Base-by-base conservation (phyloP, 2,113 vertebrate genomes). In the Scopus umbretta region DNA sequence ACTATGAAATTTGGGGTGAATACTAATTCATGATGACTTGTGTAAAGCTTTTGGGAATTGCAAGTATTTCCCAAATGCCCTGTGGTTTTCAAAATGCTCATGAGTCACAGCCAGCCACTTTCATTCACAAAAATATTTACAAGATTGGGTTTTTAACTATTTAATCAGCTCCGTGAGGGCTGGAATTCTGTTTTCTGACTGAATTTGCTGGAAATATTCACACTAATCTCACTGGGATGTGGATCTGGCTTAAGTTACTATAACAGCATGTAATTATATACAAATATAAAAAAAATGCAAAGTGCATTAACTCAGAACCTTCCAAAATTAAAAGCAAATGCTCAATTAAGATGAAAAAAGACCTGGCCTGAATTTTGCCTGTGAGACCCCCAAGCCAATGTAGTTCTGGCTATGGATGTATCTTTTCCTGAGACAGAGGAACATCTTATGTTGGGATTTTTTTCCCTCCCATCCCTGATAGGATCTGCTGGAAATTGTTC, bases 311-410 rank as follows among this genome's bases (percentile, higher is more conserved):
- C 74, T 94, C 42, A 36, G 71, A 88, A 86, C 58, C n/a, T 67
- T 80, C 63, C 50, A 53, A 90, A 95, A 95, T 90, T 70, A 95
- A 93, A 95, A 95, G 67, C 85, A 96, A 96, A 94, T 88, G 92
- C 72, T 88, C 79, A 83, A 55, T 96, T 94, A 94, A 63, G 40
- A 73, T 74, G 88, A 82, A 95, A 95, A 92, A 93, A 86, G 53
- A 58, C 50, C 59, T 93, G 82, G 66, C n/a, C 79, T 94, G 42
- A 76, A 76, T 86, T 73, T 55, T 83, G 45, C 79, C 72, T 61
- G 11, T 16, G 85, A 83, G 67, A 96, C 58, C 29, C 29, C 85
- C 81, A 38, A 80, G 43, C 58, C n/a, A 43, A 32, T 63, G 45
- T 17, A 70, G 32, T 34, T 80, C 81, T 96, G 80, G 78, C 49